These are phyloP conservation scores for Petrolisthes cinctipes DNA, from an alignment of 2,888 invertebrate genomes.

Conservation along the genomic window DNA sequence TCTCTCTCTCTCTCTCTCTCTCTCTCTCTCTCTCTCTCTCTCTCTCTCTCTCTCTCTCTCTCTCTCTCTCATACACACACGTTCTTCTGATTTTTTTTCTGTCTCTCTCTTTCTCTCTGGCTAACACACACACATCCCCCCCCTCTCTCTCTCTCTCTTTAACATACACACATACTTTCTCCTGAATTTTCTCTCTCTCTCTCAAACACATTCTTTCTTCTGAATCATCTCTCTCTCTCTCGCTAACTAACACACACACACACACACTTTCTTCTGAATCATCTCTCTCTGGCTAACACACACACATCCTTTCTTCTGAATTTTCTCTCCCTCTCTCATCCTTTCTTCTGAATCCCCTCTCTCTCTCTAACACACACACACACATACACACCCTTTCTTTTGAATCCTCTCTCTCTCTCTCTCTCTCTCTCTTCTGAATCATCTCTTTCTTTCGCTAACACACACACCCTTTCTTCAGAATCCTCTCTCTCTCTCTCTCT, in stretches of 20 bases:
- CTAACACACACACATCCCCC: conserved; percentile 2
- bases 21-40: background rate
- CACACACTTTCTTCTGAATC: background rate
- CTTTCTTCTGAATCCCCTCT: background rate
- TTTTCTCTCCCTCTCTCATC: background rate
- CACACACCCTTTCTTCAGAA: conserved; percentile 4
- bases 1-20: conserved; percentile 14
- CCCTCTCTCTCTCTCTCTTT: conserved; percentile 30
- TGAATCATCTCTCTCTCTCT: background rate
- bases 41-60: background rate
- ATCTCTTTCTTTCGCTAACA: background rate
- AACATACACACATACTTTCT: too few relatives aligned
- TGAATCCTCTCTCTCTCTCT: conserved; percentile 27
- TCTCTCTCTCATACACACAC: background rate
- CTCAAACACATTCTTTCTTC: background rate
- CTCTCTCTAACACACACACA: background rate
- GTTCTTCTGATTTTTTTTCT: background rate
- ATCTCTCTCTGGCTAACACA: background rate
- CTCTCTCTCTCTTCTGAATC: conserved; percentile 22
- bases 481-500: conserved; percentile 26
- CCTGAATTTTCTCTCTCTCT: too few relatives aligned
- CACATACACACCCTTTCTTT: background rate
- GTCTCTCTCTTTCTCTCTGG: background rate
- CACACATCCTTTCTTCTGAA: too few relatives aligned
- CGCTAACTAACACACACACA: too few relatives aligned